Conservation (phyloP, 2,113 vertebrate species). For the Zootoca vivipara region DNA sequence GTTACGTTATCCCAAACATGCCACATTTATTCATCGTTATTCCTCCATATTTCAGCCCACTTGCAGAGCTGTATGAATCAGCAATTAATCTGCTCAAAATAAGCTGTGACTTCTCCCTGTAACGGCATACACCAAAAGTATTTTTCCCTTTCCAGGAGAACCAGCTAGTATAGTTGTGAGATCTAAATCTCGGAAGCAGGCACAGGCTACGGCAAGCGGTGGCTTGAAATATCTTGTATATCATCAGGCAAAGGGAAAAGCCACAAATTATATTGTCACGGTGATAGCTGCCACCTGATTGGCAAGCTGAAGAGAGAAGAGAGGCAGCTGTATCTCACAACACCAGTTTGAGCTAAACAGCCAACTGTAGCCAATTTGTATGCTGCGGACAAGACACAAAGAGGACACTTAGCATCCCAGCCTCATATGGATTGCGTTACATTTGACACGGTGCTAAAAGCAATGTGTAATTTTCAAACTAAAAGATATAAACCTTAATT, state of each 20-base stretch:
- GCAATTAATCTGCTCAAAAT: not conserved
- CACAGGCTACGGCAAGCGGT: not conserved
- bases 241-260: not conserved
- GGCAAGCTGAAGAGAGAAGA: not conserved
- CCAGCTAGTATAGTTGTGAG: not conserved
- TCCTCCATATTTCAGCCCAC: not conserved
- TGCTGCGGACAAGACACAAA: not conserved
- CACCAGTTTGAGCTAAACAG: not conserved
- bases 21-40: not conserved
- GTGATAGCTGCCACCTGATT: slow-evolving; percentile 8
- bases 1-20: not conserved
- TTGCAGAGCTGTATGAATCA: not conserved
- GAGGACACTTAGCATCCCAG: not conserved
- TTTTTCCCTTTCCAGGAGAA: not conserved
- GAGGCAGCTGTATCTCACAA: not conserved
- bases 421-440: not conserved
- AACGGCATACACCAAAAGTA: not conserved
- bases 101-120: not conserved
- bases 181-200: not conserved
- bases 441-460: not conserved
- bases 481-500: slow-evolving; percentile 12
- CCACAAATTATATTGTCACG: not conserved
- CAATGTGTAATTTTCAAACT: slow-evolving; percentile 26
- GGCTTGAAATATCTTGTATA: not conserved
- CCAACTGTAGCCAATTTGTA: not conserved